These are phyloP conservation scores for Typhlichthys eigenmanni DNA, from an alignment of 2,797 vertebrate genomes.

Conservation along the genomic window DNA sequence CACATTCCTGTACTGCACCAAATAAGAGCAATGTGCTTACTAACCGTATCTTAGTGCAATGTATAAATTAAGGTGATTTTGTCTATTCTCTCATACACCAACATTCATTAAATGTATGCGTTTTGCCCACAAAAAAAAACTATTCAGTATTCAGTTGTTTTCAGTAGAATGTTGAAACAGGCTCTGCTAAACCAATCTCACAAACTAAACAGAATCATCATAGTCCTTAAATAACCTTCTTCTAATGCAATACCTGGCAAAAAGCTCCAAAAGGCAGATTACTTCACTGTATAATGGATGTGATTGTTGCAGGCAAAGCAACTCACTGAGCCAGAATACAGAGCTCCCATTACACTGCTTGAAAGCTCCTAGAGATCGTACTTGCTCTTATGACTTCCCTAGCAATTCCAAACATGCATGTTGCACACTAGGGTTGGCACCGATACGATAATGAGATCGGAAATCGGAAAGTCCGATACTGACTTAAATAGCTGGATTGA, in stretches of 20 bases:
- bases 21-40: no score
- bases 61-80: no score
- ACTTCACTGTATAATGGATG: conserved; percentile 22
- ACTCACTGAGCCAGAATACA: conserved; percentile 22
- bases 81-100: neutral
- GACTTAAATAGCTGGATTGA: no score
- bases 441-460: no score
- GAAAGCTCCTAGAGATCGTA: conserved; percentile 25
- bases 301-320: conserved; percentile 1
- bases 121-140: neutral
- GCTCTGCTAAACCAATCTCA: conserved; percentile 8
- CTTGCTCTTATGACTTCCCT: conserved; percentile 16
- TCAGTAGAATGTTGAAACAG: neutral
- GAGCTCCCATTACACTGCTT: conserved; percentile 30
- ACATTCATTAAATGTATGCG: neutral
- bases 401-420: conserved; percentile 9
- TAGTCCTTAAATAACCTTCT: neutral
- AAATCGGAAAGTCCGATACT: no score
- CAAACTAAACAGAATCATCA: conserved; percentile 7
- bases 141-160: neutral
- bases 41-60: no score
- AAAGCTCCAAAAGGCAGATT: conserved; percentile 13
- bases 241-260: conserved; percentile 32
- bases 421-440: neutral
- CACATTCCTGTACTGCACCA: no score